Base-by-base conservation (phyloP, 2,888 invertebrate genomes). In the Choristoneura rosaceana region DNA sequence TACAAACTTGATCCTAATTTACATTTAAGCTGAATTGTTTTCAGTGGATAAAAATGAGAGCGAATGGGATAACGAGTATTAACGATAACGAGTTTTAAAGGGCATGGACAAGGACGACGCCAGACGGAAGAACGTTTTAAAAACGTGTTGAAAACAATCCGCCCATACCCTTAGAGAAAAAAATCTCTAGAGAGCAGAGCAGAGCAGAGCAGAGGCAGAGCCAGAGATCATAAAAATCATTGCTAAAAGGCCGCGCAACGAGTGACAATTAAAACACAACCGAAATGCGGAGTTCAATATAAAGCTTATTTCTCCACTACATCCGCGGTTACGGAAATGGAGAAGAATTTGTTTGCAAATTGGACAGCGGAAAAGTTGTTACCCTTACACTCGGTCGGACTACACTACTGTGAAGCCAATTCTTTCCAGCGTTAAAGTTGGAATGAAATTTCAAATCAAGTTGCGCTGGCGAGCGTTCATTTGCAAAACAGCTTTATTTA, bases 261-360 rank as follows among this genome's bases (percentile, higher is more conserved):
- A 74, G 77, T 77, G 80, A 80, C 76, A 78, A 70, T 79, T 74
- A 78, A 82, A 83, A 81, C 79, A 78, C 78, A 74, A 76, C 79
- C 79, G 78, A 81, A 83, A 84, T 80, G 79, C 76, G 73, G 75
- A 79, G 78, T 82, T 85, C 81, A 82, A 75, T 76, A 77, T 76
- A 81, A 86, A 86, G 83, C 83, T 82, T 81, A 82, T 85, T 84
- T 80, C 80, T 81, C 80, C 80, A 76, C 34, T 0, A 25, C 10
- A 55, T 55, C 80, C 79, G 76, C 77, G 78, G 80, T 78, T 79
- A 79, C 77, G 75, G 80, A 77, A 82, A 84, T 81, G 76, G 80
- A 76, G 79, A 79, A 74, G 80, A 82, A 82, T 82, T 84, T 82
- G 81, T 81, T 80, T 81, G 83, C 82, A 88, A 88, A 88, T 88